phyloP scores from a whole-genome alignment of 2,888 invertebrate species.

The Crematogaster levior region DNA sequence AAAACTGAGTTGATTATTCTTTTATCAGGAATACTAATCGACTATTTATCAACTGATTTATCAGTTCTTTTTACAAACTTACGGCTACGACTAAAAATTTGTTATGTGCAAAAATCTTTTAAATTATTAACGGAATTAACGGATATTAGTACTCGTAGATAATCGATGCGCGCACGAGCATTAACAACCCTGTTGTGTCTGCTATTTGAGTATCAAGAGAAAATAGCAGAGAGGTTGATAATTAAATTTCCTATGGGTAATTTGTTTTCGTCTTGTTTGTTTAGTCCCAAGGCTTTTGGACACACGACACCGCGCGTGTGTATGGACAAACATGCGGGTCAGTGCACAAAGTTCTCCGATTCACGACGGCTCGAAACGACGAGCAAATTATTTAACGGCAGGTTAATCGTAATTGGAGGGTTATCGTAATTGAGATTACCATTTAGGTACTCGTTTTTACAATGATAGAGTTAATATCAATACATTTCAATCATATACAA shows the following conservation, averaged over 20 bases:
- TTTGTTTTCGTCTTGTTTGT: slow-evolving; percentile 35
- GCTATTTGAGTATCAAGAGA: background rate
- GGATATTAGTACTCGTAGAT: background rate
- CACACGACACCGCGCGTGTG: slow-evolving; percentile 25
- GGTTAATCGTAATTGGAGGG: background rate
- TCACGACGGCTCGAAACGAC: background rate
- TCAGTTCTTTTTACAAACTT: no score
- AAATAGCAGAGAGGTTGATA: slow-evolving; percentile 28
- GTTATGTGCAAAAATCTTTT: no score
- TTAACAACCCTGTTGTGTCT: slow-evolving; percentile 5
- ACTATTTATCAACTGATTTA: no score
- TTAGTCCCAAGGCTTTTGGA: slow-evolving; percentile 35
- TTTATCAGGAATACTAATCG: no score
- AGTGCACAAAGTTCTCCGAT: slow-evolving; percentile 52
- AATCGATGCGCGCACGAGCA: slow-evolving; percentile 7
- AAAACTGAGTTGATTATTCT: no score
- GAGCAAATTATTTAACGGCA: slow-evolving; percentile 9
- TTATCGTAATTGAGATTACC: slow-evolving; percentile 8
- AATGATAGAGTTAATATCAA: slow-evolving; percentile 60
- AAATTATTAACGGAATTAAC: no score
- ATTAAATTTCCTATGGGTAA: slow-evolving; percentile 46
- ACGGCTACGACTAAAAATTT: no score
- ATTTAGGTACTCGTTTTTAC: slow-evolving; percentile 55
- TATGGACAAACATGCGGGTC: background rate
- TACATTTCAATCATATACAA: slow-evolving; percentile 51